phyloP scores from a whole-genome alignment of 2,797 vertebrate species.

The Oophaga sylvatica region DNA sequence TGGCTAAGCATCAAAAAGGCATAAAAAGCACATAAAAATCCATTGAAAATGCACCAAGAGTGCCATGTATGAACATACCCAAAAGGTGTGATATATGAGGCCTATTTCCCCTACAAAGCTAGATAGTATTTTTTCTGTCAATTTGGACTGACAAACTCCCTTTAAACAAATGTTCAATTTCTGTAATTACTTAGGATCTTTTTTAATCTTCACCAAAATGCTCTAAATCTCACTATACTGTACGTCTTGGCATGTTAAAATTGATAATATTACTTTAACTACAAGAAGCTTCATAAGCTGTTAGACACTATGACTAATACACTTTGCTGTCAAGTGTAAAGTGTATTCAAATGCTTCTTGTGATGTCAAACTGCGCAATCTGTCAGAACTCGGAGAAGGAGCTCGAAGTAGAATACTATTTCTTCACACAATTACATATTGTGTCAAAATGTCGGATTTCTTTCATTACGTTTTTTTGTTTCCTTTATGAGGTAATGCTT shows the following conservation, averaged over 20 bases:
- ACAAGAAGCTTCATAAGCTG: neutral
- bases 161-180: neutral
- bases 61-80: no score
- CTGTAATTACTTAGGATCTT: neutral
- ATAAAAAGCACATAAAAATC: no score
- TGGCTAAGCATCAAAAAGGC: neutral
- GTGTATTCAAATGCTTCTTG: constrained; percentile 20
- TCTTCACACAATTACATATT: constrained; percentile 41
- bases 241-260: neutral
- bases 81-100: no score
- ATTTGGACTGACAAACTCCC: no score
- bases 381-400: constrained; percentile 4
- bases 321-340: constrained; percentile 37
- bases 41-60: no score
- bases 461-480: neutral
- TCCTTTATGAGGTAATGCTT: constrained; percentile 37
- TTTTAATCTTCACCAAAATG: neutral
- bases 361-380: constrained; percentile 24
- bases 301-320: neutral
- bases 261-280: neutral
- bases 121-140: no score
- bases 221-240: neutral
- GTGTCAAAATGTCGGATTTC: constrained; percentile 28
- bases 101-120: no score
- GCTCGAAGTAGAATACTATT: constrained; percentile 30